Percentiles rank a stretch among this genome's conserved stretches.
phyloP scores from a whole-genome alignment of 2,113 vertebrate genomes.

The Paralichthys olivaceus region DNA sequence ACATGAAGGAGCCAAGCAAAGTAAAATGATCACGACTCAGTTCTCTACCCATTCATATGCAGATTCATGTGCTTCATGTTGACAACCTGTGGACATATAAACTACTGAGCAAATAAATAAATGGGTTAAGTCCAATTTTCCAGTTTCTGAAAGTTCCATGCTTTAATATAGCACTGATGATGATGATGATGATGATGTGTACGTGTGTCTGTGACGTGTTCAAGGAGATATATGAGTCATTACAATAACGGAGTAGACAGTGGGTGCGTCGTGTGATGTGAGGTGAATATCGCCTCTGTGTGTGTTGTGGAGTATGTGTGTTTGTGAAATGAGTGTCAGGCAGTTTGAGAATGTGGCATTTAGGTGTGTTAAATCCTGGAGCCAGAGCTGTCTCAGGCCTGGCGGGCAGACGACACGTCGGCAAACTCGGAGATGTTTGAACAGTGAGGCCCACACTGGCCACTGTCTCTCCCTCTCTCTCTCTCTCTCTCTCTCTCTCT shows the following conservation, averaged over 20 bases:
- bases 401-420: conserved; percentile 68
- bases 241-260: conserved; percentile 7
- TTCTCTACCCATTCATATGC: too few relatives aligned
- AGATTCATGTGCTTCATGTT: too few relatives aligned
- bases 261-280: background rate
- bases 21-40: too few relatives aligned
- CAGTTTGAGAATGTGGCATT: conserved; percentile 83
- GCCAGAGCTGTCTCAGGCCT: conserved; percentile 61
- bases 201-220: background rate
- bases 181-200: background rate
- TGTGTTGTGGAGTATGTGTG: conserved; percentile 26
- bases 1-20: too few relatives aligned
- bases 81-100: background rate
- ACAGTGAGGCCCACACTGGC: conserved; percentile 74
- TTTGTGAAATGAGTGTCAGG: conserved; percentile 60
- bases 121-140: background rate
- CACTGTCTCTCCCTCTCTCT: conserved; percentile 40
- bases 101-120: too few relatives aligned
- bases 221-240: conserved; percentile 1
- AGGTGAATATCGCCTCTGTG: background rate
- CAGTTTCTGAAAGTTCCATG: background rate
- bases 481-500: conserved; percentile 18
- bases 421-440: conserved; percentile 79
- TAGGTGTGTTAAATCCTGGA: conserved; percentile 77
- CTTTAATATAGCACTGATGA: too few relatives aligned